These are phyloP conservation scores for Grallaria varia DNA, from an alignment of 2,113 vertebrate species.

Conservation along the genomic window DNA sequence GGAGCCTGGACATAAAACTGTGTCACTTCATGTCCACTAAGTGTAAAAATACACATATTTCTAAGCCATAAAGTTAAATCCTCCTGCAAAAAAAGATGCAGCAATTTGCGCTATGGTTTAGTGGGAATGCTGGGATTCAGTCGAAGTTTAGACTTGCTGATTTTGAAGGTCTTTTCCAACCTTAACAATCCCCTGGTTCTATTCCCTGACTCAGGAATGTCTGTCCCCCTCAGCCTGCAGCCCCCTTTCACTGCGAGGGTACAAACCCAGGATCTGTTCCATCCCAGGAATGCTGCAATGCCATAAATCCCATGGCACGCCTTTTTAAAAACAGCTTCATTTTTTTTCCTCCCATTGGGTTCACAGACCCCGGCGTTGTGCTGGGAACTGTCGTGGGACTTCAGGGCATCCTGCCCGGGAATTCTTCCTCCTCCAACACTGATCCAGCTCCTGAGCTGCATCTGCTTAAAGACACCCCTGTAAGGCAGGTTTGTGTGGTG, in stretches of 20 bases:
- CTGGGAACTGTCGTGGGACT: background rate
- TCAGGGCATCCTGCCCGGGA: background rate
- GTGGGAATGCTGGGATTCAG: background rate
- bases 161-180: background rate
- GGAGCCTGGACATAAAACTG: no score
- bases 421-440: background rate
- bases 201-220: background rate
- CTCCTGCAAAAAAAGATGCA: no score
- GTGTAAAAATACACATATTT: no score
- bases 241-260: background rate
- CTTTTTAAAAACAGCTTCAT: background rate
- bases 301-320: background rate
- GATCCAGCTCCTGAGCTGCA: background rate
- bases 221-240: background rate
- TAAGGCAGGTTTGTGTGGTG: background rate
- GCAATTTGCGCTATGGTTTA: background rate
- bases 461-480: background rate
- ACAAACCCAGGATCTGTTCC: background rate
- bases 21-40: no score
- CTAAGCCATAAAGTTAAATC: no score
- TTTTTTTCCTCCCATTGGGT: background rate
- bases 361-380: background rate
- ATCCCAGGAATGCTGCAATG: background rate
- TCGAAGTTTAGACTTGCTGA: background rate
- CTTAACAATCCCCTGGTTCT: background rate